These are phyloP conservation scores for Parnassius glacialis DNA, from an alignment of 2,888 invertebrate species.

Conservation along the genomic window DNA sequence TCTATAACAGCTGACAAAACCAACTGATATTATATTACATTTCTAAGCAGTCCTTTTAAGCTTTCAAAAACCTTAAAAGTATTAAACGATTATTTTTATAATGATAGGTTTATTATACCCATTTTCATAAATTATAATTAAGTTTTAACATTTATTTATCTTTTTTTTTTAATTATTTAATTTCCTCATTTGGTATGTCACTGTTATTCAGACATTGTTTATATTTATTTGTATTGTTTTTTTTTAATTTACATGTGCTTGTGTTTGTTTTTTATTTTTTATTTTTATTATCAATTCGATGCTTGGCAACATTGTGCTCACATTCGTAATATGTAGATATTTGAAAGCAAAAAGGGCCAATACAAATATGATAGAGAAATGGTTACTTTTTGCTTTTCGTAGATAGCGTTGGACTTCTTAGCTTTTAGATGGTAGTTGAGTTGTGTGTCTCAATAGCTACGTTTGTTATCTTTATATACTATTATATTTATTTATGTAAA, in stretches of 20 bases:
- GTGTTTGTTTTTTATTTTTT: conserved; percentile 76
- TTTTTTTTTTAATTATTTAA: conserved; percentile 30
- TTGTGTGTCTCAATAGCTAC: conserved; percentile 60
- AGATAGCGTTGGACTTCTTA: conserved; percentile 62
- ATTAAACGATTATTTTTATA: no score
- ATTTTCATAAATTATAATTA: no score
- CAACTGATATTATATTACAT: not conserved
- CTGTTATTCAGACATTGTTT: conserved; percentile 32
- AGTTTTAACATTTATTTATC: not conserved
- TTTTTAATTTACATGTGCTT: conserved; percentile 62
- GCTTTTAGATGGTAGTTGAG: conserved; percentile 69
- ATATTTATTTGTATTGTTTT: conserved; percentile 35
- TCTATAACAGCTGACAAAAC: conserved; percentile 22
- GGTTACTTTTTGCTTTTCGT: conserved; percentile 71
- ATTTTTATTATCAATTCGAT: conserved; percentile 79
- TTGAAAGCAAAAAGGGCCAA: conserved; percentile 64
- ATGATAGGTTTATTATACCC: no score
- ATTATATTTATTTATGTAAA: conserved; percentile 46
- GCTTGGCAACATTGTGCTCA: conserved; percentile 82
- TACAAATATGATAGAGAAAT: conserved; percentile 33
- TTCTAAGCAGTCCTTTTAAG: no score
- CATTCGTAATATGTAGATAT: conserved; percentile 50
- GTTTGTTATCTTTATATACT: conserved; percentile 40
- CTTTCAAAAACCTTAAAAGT: no score
- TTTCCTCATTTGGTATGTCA: conserved; percentile 33